Base-by-base conservation (phyloP, 2,113 vertebrate genomes). In the Antechinus stuartii region DNA sequence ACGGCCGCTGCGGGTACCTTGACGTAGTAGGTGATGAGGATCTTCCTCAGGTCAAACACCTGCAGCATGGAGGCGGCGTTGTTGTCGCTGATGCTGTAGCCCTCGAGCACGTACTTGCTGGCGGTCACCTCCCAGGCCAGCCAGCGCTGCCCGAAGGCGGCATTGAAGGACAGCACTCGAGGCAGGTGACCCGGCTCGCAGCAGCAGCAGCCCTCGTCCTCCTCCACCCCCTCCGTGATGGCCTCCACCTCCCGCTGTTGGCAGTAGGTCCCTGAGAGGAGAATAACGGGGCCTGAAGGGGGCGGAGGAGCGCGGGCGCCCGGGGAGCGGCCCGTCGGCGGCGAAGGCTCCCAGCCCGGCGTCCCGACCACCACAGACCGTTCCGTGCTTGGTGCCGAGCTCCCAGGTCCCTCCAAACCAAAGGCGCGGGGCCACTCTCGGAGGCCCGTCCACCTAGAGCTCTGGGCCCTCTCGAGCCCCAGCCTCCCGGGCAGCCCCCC, bases 231-330 rank as follows among this genome's bases (percentile, higher is more conserved):
- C 97, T 99, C 99, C 0, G 99, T 99, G 98, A 99, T 99, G 90
- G 99, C 99, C 98, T 99, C 99, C 91, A 99, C 99, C 98, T 99
- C 99, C 1, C 99, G 98, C 99, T 99, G 99, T 98, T 99, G 99
- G 98, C 99, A 99, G 97, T 99, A 99, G 0, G 99, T 99, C 10
- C 99, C 99, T 99, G 97, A 0, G 0, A 93, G 24, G 55, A 89
- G 23, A n/a, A 1, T 24, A 19, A 2, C 47, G 95, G 55, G 55
- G 19, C 5, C 10, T 52, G 68, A 8, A 22, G 0, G 1, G 22
- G n/a, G 57, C 0, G 27, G 27, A 52, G 50, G 10, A 52, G 50
- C 50, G 1, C 10, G 8, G 50, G 50, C 10, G 9, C 50, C 50
- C 9, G 6, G 50, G 50, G 50, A 52, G 50, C 50, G 50, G 50